Evolutionary conservation across 2,888 invertebrate species (phyloP).

Genomic region (Tenthredo scrophulariae): DNA sequence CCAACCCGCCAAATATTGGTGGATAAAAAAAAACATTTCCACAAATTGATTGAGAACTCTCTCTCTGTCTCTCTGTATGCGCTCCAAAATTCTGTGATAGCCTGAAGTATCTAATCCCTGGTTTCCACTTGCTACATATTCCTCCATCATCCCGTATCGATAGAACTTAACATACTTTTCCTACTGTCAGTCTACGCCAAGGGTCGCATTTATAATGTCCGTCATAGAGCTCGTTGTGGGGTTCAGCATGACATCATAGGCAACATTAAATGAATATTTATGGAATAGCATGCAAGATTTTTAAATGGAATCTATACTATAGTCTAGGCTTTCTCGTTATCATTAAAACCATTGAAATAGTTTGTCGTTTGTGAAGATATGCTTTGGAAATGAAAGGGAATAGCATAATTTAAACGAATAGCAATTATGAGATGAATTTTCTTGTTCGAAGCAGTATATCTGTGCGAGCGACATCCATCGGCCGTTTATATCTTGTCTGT

Average conservation of each 20-base stretch:
- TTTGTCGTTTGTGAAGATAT: neutral
- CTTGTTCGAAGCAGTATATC: neutral
- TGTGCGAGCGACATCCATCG: neutral
- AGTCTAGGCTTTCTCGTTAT: slow-evolving; percentile 9
- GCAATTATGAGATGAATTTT: neutral
- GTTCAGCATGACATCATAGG: slow-evolving; percentile 45
- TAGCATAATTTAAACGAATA: neutral
- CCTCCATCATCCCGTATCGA: slow-evolving; percentile 44
- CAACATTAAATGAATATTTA: slow-evolving; percentile 32
- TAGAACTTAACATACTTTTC: slow-evolving; percentile 48
- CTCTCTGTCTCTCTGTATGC: slow-evolving; percentile 38
- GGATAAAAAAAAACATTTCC: slow-evolving; percentile 21
- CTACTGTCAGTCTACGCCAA: slow-evolving; percentile 17
- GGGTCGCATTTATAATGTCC: slow-evolving; percentile 29
- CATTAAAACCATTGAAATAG: neutral
- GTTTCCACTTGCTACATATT: slow-evolving; percentile 42
- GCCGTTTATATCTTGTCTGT: slow-evolving; percentile 40
- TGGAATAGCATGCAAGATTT: slow-evolving; percentile 41
- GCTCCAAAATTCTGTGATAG: slow-evolving; percentile 52
- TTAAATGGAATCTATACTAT: slow-evolving; percentile 8
- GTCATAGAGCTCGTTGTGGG: slow-evolving; percentile 48
- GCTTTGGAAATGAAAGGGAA: neutral
- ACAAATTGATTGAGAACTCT: slow-evolving; percentile 40
- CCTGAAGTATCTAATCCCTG: slow-evolving; percentile 49
- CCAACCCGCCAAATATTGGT: slow-evolving; percentile 60